A percentile compares a stretch with the other conserved stretches of the same genome.
These are phyloP conservation scores for Arbacia lixula DNA, from an alignment of 53 echinoderm and acorn worm species.

Conservation along the genomic window DNA sequence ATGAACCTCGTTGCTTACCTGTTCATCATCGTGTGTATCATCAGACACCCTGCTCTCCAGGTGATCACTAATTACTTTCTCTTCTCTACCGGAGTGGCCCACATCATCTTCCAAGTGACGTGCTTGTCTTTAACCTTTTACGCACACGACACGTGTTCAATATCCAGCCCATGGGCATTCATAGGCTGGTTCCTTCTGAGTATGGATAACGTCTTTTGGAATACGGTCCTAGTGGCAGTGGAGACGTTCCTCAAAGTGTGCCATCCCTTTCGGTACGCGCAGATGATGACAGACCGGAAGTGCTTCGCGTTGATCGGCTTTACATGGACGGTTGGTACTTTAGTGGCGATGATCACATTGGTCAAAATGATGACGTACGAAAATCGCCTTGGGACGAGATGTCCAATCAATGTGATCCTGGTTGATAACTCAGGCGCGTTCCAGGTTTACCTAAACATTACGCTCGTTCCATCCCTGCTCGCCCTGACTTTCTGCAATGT, in stretches of 20 bases:
- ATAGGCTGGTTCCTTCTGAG: not conserved
- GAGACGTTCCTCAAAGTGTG: constrained; percentile 28
- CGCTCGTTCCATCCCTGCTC: constrained; percentile 6
- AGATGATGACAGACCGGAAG: not conserved
- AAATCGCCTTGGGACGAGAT: no score
- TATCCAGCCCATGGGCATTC: not conserved
- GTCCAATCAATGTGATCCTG: no score
- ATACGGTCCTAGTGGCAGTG: constrained; percentile 10
- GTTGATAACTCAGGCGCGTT: no score
- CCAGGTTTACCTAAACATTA: not conserved
- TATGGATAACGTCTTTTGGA: not conserved
- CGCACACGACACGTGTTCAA: not conserved
- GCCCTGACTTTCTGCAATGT: constrained; percentile 3
- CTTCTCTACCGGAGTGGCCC: constrained; percentile 22
- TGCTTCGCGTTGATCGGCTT: not conserved
- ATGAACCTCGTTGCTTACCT: not conserved
- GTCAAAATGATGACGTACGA: no score
- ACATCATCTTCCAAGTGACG: constrained; percentile 5
- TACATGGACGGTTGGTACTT: no score
- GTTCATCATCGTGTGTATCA: constrained; percentile 26
- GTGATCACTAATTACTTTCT: constrained; percentile 17
- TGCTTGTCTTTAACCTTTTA: not conserved
- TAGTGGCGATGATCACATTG: no score
- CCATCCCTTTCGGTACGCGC: constrained; percentile 18
- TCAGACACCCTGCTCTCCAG: constrained; percentile 16